A percentile compares a stretch with the other conserved stretches of the same genome.
Conservation (phyloP, 2,888 invertebrate genomes). For the Philhelius pedissequus region DNA sequence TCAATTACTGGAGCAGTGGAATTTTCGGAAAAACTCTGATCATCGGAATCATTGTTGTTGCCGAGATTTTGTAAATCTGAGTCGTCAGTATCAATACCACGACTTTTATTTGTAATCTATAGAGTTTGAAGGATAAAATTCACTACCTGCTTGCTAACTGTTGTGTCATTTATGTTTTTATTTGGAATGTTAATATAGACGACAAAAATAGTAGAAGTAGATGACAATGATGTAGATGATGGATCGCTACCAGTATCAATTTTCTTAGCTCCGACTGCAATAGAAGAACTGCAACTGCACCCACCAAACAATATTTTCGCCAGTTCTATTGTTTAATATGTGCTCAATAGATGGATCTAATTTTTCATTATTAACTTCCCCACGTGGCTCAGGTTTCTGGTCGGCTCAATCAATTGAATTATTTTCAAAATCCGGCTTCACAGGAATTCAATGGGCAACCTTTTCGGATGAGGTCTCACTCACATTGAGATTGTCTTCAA, state of each 20-base stretch:
- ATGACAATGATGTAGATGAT: no score
- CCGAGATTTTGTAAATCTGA: slow-evolving; percentile 75
- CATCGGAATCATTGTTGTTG: slow-evolving; percentile 75
- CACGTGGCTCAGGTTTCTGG: slow-evolving; percentile 31
- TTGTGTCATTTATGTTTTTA: slow-evolving; percentile 70
- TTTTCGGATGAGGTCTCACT: slow-evolving; percentile 74
- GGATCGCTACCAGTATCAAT: slow-evolving; percentile 35
- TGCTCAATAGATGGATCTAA: slow-evolving; percentile 5
- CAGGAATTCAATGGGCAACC: slow-evolving; percentile 71
- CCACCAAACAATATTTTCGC: slow-evolving; percentile 44
- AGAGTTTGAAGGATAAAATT: slow-evolving; percentile 72
- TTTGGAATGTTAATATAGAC: slow-evolving; percentile 66
- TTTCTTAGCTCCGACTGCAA: slow-evolving; percentile 39
- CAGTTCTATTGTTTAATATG: slow-evolving; percentile 5
- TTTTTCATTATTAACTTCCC: not conserved
- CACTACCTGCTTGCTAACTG: slow-evolving; percentile 64
- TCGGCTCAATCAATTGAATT: slow-evolving; percentile 77
- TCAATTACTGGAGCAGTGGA: slow-evolving; percentile 70
- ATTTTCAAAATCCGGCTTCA: slow-evolving; percentile 77
- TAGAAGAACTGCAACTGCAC: slow-evolving; percentile 58
- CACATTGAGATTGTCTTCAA: slow-evolving; percentile 49
- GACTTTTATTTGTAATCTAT: slow-evolving; percentile 72
- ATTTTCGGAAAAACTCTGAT: slow-evolving; percentile 72
- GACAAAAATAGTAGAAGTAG: slow-evolving; percentile 45
- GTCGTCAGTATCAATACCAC: slow-evolving; percentile 71